Base-by-base conservation (phyloP, 2,888 invertebrate species). In the Mechanitis mazaeus region DNA sequence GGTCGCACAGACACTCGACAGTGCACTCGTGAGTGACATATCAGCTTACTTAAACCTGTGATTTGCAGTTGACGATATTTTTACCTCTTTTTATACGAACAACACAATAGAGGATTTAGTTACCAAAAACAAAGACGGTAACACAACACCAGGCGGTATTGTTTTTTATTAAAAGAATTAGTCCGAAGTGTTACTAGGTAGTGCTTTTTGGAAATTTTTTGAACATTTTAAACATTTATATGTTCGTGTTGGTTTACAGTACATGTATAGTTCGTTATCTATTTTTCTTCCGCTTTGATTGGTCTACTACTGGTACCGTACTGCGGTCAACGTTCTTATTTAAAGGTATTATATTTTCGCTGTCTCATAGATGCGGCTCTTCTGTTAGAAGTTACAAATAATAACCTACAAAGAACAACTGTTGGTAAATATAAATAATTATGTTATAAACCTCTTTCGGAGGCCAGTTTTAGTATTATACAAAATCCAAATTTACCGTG, bases 201-300 rank as follows among this genome's bases (percentile, higher is more conserved):
- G 20, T 20, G 20, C 20, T 20, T 20, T 20, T 20, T 20, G 20
- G 20, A 20, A 20, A 20, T 20, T 20, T 20, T 20, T 20, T 20
- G 20, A 20, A 20, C 20, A 20, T 20, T 20, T 20, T 20, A 20
- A 20, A 20, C 20, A 20, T 58, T 58, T 64, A 60, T 65, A 54
- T 54, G 54, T 53, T 45, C 58, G 45, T 58, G 59, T 58, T 61
- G 59, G 38, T 54, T 64, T 61, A 56, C 59, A 60, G 20, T 20
- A 66, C 61, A 59, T 54, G 66, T 64, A 62, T 64, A 66, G 64
- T 64, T 66, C 56, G 66, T 66, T 64, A 66, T 66, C 61, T 66
- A 66, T 64, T 66, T 66, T 60, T 61, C 66, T 66, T 66, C 66
- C 66, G 66, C 58, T 61, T 53, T 20, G 20, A 20, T 20, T 20